Evolutionary conservation across 2,888 invertebrate genomes (phyloP), one percentile per base, ranked within the genome.

Genomic region (Cyrtodaria siliqua): DNA sequence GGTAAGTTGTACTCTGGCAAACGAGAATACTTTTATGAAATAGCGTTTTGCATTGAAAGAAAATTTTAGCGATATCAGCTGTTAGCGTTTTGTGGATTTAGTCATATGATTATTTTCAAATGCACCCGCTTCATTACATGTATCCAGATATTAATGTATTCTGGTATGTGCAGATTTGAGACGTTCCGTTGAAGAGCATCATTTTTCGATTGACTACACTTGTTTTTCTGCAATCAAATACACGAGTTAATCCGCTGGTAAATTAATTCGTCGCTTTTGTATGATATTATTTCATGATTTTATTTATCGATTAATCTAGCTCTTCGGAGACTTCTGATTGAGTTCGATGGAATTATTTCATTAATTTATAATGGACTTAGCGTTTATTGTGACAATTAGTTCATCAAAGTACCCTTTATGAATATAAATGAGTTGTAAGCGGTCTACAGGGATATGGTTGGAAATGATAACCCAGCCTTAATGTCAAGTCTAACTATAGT

Each of bases 311-410:
- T 33, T 33, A 33, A 33, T 8, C 33, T 8, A 8, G 33, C 33
- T 8, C 33, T 12, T 4, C 33, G 6, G 33, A 33, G 33, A 33
- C 33, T 33, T 33, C 33, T 8, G 4, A 33, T 33, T 33, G 33
- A 33, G 33, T 72, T 52, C 27, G 44, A 33, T 53, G 64, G 52
- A 60, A 73, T 73, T 62, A 73, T 73, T 68, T 73, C 73, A 73
- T 73, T 73, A 73, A 73, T 68, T 67, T 68, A 67, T 68, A 73
- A 73, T 73, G 73, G 50, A 24, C 42, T 73, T 73, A 62, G n/a
- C 73, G 56, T 73, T 73, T 68, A 72, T 64, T 27, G 53, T 44
- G 53, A 53, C 72, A 72, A 72, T 72, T 72, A 66, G 72, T 72
- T 71, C 29, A 63, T 71, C 64, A 64, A 57, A 24, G 53, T 50